phyloP scores from a whole-genome alignment of 2,888 invertebrate genomes.

The Eupithecia centaureata region DNA sequence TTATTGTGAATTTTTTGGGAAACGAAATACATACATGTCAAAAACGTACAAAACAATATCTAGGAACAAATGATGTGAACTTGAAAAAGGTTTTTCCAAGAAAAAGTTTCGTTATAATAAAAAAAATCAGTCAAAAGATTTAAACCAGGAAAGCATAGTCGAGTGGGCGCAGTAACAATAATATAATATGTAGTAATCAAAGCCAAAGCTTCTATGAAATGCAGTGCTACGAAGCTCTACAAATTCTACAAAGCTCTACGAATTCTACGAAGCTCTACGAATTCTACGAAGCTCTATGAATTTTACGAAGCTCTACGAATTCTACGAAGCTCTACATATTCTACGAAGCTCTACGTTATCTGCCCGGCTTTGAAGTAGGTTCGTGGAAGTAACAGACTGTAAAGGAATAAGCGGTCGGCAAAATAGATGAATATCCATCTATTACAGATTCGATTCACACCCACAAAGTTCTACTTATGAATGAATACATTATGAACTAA shows the following conservation, averaged over 20 bases:
- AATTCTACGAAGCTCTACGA: background rate
- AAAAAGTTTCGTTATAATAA: too few relatives aligned
- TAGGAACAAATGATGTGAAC: too few relatives aligned
- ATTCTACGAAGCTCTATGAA: background rate
- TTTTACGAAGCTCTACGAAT: background rate
- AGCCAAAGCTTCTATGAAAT: background rate
- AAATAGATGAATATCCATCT: background rate
- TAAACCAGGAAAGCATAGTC: background rate
- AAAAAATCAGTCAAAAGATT: background rate
- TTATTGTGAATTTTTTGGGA: too few relatives aligned
- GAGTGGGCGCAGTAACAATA: too few relatives aligned
- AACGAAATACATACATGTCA: too few relatives aligned
- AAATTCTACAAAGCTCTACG: background rate
- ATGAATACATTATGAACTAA: background rate
- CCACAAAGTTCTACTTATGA: background rate
- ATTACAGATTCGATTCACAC: background rate
- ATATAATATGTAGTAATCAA: background rate
- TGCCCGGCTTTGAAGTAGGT: background rate
- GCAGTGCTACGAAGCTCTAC: background rate
- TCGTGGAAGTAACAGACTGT: background rate
- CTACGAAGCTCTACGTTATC: background rate
- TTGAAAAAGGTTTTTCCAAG: background rate
- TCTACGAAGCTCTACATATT: too few relatives aligned
- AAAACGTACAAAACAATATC: too few relatives aligned
- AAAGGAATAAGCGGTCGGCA: too few relatives aligned